Percentiles rank a stretch among this genome's conserved stretches.
phyloP scores from a whole-genome alignment of 2,113 vertebrate species.

The Brachypodius melanocephalos region DNA sequence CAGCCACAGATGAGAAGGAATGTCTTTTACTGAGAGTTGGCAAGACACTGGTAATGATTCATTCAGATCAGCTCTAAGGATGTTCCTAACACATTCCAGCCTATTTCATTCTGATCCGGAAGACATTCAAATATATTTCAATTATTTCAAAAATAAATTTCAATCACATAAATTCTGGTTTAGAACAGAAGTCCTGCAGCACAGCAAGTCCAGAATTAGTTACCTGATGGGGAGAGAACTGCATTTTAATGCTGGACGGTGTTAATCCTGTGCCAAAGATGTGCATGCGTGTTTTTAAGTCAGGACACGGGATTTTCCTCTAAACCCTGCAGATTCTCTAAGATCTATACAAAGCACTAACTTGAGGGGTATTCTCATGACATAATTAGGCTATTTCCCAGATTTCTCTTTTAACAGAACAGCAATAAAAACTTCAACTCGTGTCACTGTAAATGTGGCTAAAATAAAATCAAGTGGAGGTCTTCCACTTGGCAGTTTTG shows the following conservation, averaged over 20 bases:
- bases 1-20: neutral
- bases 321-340: neutral
- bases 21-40: neutral
- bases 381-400: neutral
- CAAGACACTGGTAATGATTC: constrained; percentile 14
- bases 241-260: neutral
- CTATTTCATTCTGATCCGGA: constrained; percentile 10
- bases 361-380: neutral
- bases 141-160: neutral
- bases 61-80: constrained; percentile 42
- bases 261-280: neutral
- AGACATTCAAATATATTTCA: neutral
- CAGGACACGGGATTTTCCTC: neutral
- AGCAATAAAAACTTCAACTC: neutral
- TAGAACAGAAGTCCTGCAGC: neutral
- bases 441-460: neutral
- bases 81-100: neutral
- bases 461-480: neutral
- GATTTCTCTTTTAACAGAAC: neutral
- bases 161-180: neutral
- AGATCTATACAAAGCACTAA: neutral
- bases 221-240: neutral
- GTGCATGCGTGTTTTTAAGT: neutral
- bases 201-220: neutral
- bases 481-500: neutral